Evolutionary conservation across 2,113 vertebrate genomes (phyloP).

Genomic region (Tichodroma muraria): DNA sequence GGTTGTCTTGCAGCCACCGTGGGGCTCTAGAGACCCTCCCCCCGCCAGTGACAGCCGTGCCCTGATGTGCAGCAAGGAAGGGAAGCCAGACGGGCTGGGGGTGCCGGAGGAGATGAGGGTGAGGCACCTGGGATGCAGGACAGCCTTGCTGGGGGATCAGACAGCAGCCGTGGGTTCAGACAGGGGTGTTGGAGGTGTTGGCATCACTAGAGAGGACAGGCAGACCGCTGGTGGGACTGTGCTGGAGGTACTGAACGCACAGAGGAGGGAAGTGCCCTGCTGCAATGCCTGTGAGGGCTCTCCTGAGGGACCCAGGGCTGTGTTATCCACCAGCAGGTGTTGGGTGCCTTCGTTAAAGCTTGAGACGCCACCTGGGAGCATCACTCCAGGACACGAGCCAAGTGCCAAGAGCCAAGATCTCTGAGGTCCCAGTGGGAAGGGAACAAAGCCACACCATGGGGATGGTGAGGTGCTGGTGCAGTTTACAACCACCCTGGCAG

Average conservation of each 20-base stretch:
- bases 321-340: not conserved
- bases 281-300: not conserved
- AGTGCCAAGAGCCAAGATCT: too few species aligned
- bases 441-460: not conserved
- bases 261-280: not conserved
- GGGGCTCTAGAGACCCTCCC: not conserved
- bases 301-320: not conserved
- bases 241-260: not conserved
- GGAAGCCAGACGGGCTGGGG: not conserved
- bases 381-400: not conserved
- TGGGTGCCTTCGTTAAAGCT: not conserved
- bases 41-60: accelerated
- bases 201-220: not conserved
- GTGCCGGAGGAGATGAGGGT: not conserved
- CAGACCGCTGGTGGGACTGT: not conserved
- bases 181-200: not conserved
- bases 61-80: accelerated
- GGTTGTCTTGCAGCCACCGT: accelerated
- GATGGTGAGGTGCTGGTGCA: not conserved
- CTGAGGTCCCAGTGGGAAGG: not conserved
- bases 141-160: not conserved
- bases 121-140: accelerated
- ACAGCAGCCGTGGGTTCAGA: not conserved
- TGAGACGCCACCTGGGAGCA: not conserved
- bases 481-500: not conserved